These are phyloP conservation scores for Danaus plexippus DNA, from an alignment of 1,140 invertebrate species.

Conservation along the genomic window DNA sequence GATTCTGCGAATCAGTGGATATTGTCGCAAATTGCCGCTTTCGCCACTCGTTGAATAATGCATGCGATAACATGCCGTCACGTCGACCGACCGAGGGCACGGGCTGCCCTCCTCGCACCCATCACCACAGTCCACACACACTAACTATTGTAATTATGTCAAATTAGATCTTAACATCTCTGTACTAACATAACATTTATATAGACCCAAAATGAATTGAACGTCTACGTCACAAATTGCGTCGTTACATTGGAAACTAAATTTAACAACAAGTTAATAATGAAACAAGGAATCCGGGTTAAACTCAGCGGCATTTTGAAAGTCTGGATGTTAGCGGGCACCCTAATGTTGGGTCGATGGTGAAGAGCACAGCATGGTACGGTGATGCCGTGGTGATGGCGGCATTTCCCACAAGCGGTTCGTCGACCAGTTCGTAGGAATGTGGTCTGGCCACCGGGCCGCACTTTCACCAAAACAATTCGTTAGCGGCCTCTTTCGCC, in stretches of 20 bases:
- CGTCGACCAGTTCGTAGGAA: constrained; percentile 68
- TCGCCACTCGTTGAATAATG: constrained; percentile 68
- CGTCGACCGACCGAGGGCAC: constrained; percentile 39
- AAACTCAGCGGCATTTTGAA: too few relatives aligned
- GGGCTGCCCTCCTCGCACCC: constrained; percentile 8
- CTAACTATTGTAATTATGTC: too few relatives aligned
- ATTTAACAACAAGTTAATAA: too few relatives aligned
- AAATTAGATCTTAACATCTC: too few relatives aligned
- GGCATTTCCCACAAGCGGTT: constrained; percentile 64
- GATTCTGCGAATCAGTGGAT: constrained; percentile 66
- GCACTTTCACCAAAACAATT: constrained; percentile 72
- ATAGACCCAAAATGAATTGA: too few relatives aligned
- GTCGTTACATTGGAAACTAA: too few relatives aligned
- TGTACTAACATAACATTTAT: too few relatives aligned
- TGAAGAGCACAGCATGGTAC: too few relatives aligned
- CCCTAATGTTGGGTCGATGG: too few relatives aligned
- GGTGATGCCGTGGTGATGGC: constrained; percentile 40
- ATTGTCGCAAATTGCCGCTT: constrained; percentile 71
- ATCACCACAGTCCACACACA: constrained; percentile 1
- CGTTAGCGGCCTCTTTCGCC: constrained; percentile 66
- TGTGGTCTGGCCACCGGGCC: constrained; percentile 67
- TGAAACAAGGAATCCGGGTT: too few relatives aligned
- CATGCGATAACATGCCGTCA: constrained; percentile 70
- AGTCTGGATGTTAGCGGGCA: too few relatives aligned
- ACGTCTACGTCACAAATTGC: too few relatives aligned